Evolutionary conservation across 1,140 invertebrate genomes (phyloP), one percentile per base, ranked within the genome.

Genomic region (Drosophila paulistorum): DNA sequence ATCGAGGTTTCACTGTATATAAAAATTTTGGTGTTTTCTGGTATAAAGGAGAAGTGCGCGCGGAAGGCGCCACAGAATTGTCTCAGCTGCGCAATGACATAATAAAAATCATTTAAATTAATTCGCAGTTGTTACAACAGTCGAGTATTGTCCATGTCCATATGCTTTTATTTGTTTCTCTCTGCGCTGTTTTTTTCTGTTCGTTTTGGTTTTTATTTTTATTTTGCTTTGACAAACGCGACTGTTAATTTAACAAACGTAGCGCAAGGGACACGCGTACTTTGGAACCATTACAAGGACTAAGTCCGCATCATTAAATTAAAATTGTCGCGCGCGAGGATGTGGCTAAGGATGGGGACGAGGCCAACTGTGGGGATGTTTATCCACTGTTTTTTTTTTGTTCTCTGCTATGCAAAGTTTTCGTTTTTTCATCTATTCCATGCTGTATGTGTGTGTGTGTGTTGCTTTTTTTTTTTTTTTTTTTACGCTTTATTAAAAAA

Each of bases 71-170:
- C 72, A 75, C 13, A 37, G 51, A 75, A 75, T 74, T 67, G 82
- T 65, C 83, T 76, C 83, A 87, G 82, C 82, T 85, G 79, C 83
- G 79, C 79, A 89, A 89, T 90, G 84, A 89, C 84, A 89, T 89
- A 77, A 89, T 89, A 89, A 89, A 89, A 89, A 84, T 89, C 81
- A 89, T 89, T 89, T 89, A 89, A 89, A 89, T 89, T 89, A 89
- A 89, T 89, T 89, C 86, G 67, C 73, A 71, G 79, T 79, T 86
- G 71, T 78, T 69, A 66, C 37, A 65, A 59, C 61, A 55, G 58
- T 23, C 42, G 65, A 60, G 42, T 48, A 67, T 48, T 48, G 45
- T 51, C 17, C 45, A 48, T 48, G 45, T 86, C 84, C 84, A 89
- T 89, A 89, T 89, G 84, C 70, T 89, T 89, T 89, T 84, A 89